These are phyloP conservation scores for Spondyliosoma cantharus DNA, from an alignment of 2,797 vertebrate genomes.

Conservation along the genomic window DNA sequence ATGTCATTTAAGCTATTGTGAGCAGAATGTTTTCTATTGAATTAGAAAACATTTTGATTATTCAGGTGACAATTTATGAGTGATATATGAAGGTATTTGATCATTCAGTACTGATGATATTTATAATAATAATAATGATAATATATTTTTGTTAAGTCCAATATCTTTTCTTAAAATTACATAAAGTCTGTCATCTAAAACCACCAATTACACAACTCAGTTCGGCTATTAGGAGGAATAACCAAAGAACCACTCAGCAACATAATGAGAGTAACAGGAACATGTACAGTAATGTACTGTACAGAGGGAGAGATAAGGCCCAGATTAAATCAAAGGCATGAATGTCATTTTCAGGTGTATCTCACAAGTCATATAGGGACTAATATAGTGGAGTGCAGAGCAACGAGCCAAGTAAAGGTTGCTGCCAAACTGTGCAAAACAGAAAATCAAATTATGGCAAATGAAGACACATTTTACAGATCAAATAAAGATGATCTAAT, in stretches of 20 bases:
- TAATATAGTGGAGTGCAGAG: conserved; percentile 52
- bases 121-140: too few relatives aligned
- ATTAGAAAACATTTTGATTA: neutral
- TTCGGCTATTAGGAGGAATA: neutral
- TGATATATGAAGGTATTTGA: neutral
- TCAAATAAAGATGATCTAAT: neutral
- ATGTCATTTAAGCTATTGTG: neutral
- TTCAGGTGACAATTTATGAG: neutral
- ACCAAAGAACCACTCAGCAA: neutral
- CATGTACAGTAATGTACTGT: neutral
- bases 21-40: neutral
- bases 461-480: neutral
- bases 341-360: conserved; percentile 7
- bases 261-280: neutral
- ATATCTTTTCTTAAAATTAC: neutral
- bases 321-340: conserved; percentile 5
- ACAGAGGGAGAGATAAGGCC: neutral
- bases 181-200: neutral
- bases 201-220: neutral
- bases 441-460: neutral
- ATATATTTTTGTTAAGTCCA: neutral
- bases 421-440: neutral
- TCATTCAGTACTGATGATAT: neutral
- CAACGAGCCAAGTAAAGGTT: neutral
- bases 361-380: conserved; percentile 53